Percentiles rank a stretch among this genome's conserved stretches.
Evolutionary conservation across 2,113 vertebrate species (phyloP).

Genomic region (Mungos mungo): DNA sequence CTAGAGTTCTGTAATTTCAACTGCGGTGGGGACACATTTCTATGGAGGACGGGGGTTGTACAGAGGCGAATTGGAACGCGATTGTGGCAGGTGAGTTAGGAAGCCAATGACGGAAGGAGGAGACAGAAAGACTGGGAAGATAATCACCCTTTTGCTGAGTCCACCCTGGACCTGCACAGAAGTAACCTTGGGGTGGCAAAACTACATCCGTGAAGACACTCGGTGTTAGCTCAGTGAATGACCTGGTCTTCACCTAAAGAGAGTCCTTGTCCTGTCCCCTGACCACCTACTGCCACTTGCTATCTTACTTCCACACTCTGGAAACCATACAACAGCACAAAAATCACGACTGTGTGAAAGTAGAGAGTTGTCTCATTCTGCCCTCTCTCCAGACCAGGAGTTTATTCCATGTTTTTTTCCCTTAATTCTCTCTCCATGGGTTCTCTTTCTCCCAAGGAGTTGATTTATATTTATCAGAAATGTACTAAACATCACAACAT

Average conservation of each 20-base stretch:
- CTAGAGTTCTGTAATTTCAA: neutral
- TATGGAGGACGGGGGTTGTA: neutral
- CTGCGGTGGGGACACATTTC: neutral
- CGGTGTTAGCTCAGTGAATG: neutral
- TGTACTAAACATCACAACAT: neutral
- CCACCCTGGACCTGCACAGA: neutral
- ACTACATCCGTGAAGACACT: neutral
- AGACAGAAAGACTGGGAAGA: slow-evolving; percentile 8
- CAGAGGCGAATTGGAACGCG: neutral
- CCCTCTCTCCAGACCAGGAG: slow-evolving; percentile 55
- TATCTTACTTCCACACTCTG: neutral
- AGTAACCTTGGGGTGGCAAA: neutral
- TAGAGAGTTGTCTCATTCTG: slow-evolving; percentile 63
- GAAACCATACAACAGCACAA: slow-evolving; percentile 39
- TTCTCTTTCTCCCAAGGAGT: slow-evolving; percentile 46
- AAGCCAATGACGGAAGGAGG: neutral
- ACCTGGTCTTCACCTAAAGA: neutral
- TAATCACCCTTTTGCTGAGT: neutral
- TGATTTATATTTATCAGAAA: slow-evolving; percentile 62
- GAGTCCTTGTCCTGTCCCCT: neutral
- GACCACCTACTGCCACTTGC: neutral
- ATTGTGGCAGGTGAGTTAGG: neutral
- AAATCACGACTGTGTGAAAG: slow-evolving; percentile 46
- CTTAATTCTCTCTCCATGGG: slow-evolving; percentile 28
- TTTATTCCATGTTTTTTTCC: slow-evolving; percentile 24